These are phyloP conservation scores for Drosophila athabasca DNA, from an alignment of 1,140 invertebrate genomes.

Conservation along the genomic window DNA sequence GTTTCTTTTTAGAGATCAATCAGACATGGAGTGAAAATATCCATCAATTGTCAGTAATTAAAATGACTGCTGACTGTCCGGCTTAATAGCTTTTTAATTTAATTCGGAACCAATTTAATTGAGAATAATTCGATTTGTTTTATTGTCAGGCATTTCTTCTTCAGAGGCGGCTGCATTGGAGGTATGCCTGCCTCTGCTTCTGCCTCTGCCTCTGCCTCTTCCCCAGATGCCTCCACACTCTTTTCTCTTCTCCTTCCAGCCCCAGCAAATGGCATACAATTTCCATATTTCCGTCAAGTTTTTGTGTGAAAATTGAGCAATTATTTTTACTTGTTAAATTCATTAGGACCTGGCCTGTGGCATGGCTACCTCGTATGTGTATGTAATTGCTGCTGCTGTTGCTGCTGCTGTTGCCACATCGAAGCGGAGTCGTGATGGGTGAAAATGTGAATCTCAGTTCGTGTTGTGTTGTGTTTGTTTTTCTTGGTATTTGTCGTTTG, in stretches of 20 bases:
- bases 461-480: conserved; percentile 20
- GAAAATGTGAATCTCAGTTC: conserved; percentile 39
- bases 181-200: background rate
- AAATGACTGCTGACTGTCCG: conserved; percentile 27
- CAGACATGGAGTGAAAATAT: conserved; percentile 45
- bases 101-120: conserved; percentile 33
- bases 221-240: background rate
- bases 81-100: conserved; percentile 25
- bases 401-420: conserved; percentile 25
- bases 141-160: no score
- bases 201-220: no score
- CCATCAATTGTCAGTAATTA: conserved; percentile 32
- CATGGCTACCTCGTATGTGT: conserved; percentile 1
- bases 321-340: conserved; percentile 46
- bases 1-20: conserved; percentile 31
- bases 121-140: conserved; percentile 27
- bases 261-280: background rate
- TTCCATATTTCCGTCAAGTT: conserved; percentile 15
- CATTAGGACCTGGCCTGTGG: conserved; percentile 17
- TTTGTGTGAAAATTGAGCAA: conserved; percentile 50
- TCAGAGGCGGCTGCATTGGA: no score
- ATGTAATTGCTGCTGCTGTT: conserved; percentile 29
- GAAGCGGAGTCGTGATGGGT: conserved; percentile 40
- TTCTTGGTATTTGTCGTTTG: conserved; percentile 13
- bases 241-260: background rate